phyloP scores from a whole-genome alignment of 2,888 invertebrate genomes.

The Nowickia ferox region DNA sequence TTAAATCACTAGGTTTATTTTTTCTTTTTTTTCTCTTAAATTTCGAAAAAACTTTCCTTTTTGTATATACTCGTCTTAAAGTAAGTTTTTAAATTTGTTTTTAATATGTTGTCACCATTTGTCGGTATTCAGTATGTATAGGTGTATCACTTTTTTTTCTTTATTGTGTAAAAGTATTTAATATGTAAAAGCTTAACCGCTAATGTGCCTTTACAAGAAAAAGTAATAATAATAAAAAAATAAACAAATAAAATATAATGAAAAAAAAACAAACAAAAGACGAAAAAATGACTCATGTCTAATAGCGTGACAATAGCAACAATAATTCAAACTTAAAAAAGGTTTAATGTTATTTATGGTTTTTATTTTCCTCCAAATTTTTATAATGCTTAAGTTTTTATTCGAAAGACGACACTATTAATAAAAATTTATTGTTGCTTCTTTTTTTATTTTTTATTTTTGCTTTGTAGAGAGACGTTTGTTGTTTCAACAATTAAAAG shows the following conservation, averaged over 20 bases:
- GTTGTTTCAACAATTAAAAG: conserved; percentile 13
- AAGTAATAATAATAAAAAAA: conserved; percentile 5
- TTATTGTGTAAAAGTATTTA: conserved; percentile 63
- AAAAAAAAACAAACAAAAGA: conserved; percentile 58
- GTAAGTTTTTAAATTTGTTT: background rate
- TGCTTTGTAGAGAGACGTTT: conserved; percentile 6
- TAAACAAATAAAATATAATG: conserved; percentile 5
- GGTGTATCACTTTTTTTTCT: conserved; percentile 41
- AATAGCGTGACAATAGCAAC: conserved; percentile 11
- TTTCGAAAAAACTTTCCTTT: conserved; percentile 44
- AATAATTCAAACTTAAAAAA: conserved; percentile 38
- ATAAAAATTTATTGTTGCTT: background rate
- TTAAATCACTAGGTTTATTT: background rate
- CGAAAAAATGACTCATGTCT: conserved; percentile 49
- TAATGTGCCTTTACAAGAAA: conserved; percentile 41
- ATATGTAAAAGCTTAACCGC: conserved; percentile 63
- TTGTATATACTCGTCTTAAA: conserved; percentile 2
- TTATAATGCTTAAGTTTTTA: conserved; percentile 10
- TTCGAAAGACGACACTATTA: background rate
- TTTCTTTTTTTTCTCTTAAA: background rate
- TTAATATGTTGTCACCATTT: conserved; percentile 22
- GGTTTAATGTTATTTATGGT: conserved; percentile 17
- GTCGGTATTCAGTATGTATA: conserved; percentile 3
- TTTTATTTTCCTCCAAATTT: conserved; percentile 20
- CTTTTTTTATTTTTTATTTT: too few relatives aligned